These are phyloP conservation scores for Scaptomyza parva DNA, from an alignment of 2,888 invertebrate species.

Conservation along the genomic window DNA sequence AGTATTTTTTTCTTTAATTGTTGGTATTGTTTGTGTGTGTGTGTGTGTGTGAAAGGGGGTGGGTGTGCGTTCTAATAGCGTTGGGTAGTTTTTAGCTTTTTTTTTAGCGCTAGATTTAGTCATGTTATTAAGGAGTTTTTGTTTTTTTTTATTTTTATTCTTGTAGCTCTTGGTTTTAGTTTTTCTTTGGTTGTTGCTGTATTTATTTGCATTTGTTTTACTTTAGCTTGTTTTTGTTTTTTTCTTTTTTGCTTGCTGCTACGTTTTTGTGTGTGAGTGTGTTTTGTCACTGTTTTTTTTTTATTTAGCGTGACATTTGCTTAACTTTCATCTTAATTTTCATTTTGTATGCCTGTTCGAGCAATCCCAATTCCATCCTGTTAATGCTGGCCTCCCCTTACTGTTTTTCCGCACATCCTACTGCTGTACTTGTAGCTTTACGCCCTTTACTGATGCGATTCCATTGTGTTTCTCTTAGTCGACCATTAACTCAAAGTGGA, in stretches of 20 bases:
- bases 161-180: conserved; percentile 64
- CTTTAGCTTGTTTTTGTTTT: conserved; percentile 57
- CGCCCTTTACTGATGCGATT: conserved; percentile 36
- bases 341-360: conserved; percentile 29
- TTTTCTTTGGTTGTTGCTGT: conserved; percentile 83
- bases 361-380: conserved; percentile 21
- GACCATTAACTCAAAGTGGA: conserved; percentile 97
- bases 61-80: conserved; percentile 69
- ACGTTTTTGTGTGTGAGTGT: conserved; percentile 54
- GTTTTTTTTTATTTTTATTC: conserved; percentile 48
- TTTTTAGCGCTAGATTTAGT: conserved; percentile 53
- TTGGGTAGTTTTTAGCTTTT: conserved; percentile 67
- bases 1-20: conserved; percentile 6
- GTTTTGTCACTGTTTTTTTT: conserved; percentile 48
- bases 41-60: conserved; percentile 39
- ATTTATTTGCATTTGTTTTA: conserved; percentile 66
- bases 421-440: conserved; percentile 48
- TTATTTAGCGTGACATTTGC: conserved; percentile 55
- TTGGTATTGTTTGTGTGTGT: conserved; percentile 14
- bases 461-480: conserved; percentile 87
- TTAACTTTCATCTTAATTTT: conserved; percentile 40
- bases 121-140: conserved; percentile 37
- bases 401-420: conserved; percentile 30
- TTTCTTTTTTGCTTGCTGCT: conserved; percentile 65
- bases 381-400: conserved; percentile 9